Base-by-base conservation (phyloP, 2,888 invertebrate species). In the Cynaeus angustus region DNA sequence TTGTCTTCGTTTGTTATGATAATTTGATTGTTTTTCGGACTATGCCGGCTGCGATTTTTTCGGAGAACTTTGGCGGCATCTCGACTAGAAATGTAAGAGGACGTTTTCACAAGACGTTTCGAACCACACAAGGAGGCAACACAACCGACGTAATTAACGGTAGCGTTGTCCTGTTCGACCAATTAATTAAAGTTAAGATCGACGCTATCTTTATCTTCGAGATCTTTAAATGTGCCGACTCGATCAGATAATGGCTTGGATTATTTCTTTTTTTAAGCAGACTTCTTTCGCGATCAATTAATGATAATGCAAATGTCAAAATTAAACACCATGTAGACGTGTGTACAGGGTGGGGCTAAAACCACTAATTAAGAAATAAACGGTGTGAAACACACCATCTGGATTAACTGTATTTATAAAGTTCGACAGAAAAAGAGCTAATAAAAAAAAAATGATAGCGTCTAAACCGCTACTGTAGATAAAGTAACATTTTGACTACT, bases 121-220 rank as follows among this genome's bases (percentile, higher is more conserved):
- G 43, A 67, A 56, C 66, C 66, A 66, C 66, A 66, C 66, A 66
- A 50, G 58, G 66, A 59, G 66, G 45, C 65, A 38, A 55, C 65
- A 55, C 58, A 50, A 10, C 5, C 30, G 53, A 70, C 59, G 61
- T 70, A 70, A 70, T 70, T 70, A 70, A 70, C 70, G 70, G 66
- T 61, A 78, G 76, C 75, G 76, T 73, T 75, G 77, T 76, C 74
- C 71, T 64, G 64, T 68, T 71, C 74, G 77, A 78, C 74, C 77
- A 80, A 81, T 81, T 81, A 81, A 81, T 81, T 81, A 80, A 78
- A 76, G 46, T 48, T 74, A 74, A 78, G 77, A 79, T 64, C 64
- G 53, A 53, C 64, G 64, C 64, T 52, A 46, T 56, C 66, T 55
- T 56, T 66, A 66, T 66, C 66, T 66, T 56, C 46, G 56, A 30